These are phyloP conservation scores for Uropsilus gracilis DNA, from an alignment of 2,113 vertebrate genomes.

Conservation along the genomic window DNA sequence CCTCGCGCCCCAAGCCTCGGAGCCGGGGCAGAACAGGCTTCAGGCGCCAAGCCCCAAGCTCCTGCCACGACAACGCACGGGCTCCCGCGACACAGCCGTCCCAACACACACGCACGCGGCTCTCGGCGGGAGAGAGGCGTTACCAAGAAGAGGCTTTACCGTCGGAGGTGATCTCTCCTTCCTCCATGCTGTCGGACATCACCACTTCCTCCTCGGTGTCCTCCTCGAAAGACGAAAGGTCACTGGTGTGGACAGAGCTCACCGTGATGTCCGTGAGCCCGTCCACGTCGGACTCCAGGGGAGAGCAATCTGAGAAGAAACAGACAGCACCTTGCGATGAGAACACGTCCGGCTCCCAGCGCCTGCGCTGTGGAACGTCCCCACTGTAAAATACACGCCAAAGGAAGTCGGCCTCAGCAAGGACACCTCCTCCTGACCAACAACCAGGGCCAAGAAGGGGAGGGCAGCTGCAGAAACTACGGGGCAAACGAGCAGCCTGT, in stretches of 20 bases:
- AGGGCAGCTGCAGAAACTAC: neutral
- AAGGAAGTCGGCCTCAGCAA: conserved; percentile 30
- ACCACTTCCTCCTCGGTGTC: conserved; percentile 93
- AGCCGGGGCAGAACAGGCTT: conserved; percentile 26
- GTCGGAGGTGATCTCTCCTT: conserved; percentile 94
- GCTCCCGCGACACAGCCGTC: neutral
- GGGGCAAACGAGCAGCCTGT: neutral
- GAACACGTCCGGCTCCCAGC: neutral
- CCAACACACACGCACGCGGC: neutral
- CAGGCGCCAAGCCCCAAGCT: neutral
- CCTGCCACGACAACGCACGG: neutral
- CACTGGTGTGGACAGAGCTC: conserved; percentile 99
- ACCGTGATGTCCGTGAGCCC: conserved; percentile 98
- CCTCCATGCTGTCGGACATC: conserved; percentile 94
- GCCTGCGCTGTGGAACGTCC: neutral
- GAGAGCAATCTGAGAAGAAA: conserved; percentile 87
- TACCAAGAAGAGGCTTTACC: conserved; percentile 82
- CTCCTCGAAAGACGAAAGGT: conserved; percentile 97
- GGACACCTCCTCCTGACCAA: neutral
- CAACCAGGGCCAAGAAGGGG: neutral
- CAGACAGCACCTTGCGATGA: neutral
- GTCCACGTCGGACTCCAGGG: conserved; percentile 95
- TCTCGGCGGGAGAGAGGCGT: neutral
- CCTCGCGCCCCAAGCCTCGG: neutral
- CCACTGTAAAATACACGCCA: neutral